Evolutionary conservation across 53 echinoderm and acorn worm species (phyloP).

Genomic region (Holothuria scabra): DNA sequence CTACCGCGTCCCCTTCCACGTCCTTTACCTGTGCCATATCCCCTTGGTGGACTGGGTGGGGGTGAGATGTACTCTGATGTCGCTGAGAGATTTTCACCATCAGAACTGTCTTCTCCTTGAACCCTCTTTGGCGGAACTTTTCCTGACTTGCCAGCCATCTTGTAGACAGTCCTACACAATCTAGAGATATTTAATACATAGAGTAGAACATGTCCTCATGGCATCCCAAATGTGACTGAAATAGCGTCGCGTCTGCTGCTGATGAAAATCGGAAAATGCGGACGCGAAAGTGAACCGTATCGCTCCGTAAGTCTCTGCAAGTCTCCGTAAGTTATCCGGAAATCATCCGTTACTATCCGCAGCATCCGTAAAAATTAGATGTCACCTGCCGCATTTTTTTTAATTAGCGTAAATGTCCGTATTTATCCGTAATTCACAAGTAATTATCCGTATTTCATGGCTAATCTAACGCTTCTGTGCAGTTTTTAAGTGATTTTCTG

Average conservation of each 20-base stretch:
- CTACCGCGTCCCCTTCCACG: conserved; percentile 32
- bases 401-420: conserved; percentile 15
- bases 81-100: no score
- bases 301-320: conserved; percentile 5
- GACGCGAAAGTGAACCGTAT: conserved; percentile 5
- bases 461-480: not conserved
- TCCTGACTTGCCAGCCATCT: not conserved
- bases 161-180: conserved; percentile 12
- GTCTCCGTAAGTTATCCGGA: conserved; percentile 14
- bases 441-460: conserved; percentile 9
- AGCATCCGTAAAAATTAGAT: conserved; percentile 24
- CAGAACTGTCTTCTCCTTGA: no score
- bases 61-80: no score
- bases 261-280: conserved; percentile 18
- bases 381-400: conserved; percentile 19
- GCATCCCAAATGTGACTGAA: no score
- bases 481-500: conserved; percentile 5
- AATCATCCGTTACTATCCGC: conserved; percentile 13
- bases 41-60: not conserved
- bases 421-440: conserved; percentile 4
- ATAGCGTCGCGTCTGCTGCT: not conserved
- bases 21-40: conserved; percentile 24
- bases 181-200: conserved; percentile 18
- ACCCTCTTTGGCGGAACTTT: not conserved
- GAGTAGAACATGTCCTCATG: not conserved